Evolutionary conservation across 2,113 vertebrate genomes (phyloP).

Genomic region (Bettongia penicillata): DNA sequence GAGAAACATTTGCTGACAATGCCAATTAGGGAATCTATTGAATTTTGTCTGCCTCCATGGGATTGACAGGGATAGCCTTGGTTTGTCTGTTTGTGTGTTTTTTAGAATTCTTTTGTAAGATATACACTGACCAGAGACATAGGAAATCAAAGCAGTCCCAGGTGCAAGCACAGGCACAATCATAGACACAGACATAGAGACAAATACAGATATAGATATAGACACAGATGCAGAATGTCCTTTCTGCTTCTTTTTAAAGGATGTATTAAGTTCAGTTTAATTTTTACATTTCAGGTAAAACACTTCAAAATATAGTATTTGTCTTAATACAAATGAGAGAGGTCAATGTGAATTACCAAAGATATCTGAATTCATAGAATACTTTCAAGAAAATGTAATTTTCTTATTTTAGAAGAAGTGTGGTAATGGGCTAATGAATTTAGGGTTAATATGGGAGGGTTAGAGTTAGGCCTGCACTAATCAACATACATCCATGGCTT

Average conservation of each 20-base stretch:
- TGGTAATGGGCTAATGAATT: neutral
- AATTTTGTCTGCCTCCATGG: neutral
- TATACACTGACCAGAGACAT: neutral
- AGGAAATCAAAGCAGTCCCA: neutral
- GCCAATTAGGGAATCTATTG: slow-evolving; percentile 36
- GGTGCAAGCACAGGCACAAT: neutral
- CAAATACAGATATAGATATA: neutral
- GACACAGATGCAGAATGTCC: neutral
- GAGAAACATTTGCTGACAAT: slow-evolving; percentile 30
- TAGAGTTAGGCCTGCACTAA: neutral
- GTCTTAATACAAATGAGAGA: neutral
- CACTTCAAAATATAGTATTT: slow-evolving; percentile 17
- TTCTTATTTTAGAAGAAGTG: neutral
- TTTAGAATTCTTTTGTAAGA: neutral
- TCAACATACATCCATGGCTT: neutral
- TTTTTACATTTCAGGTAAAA: slow-evolving; percentile 10
- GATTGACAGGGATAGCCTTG: neutral
- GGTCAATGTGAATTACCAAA: slow-evolving; percentile 20
- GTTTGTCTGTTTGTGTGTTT: neutral
- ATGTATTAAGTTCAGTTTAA: neutral
- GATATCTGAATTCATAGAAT: neutral
- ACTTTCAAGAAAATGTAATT: slow-evolving; percentile 21
- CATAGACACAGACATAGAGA: neutral
- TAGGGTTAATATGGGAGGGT: no score
- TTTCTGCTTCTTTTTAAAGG: neutral